Evolutionary conservation across 2,797 vertebrate species (phyloP).

Genomic region (Tapirus indicus): DNA sequence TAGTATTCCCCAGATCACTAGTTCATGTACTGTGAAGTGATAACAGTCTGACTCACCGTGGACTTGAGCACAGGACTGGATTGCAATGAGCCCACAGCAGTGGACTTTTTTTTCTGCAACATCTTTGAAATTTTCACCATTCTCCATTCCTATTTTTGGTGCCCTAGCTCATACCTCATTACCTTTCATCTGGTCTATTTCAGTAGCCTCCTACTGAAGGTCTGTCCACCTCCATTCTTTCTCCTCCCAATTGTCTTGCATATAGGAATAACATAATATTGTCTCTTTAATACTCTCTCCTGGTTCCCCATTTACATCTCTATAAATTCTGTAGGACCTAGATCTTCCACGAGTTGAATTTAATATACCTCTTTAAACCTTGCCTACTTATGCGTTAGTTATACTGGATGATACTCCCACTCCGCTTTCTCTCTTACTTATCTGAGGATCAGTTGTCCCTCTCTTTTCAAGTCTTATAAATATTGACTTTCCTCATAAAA

Average conservation of each 20-base stretch:
- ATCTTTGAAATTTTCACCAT: constrained; percentile 7
- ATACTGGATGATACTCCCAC: accelerated
- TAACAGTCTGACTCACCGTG: not conserved
- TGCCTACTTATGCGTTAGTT: not conserved
- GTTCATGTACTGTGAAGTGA: not conserved
- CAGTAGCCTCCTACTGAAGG: not conserved
- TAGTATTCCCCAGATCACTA: not conserved
- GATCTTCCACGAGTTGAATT: not conserved
- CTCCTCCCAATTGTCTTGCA: not conserved
- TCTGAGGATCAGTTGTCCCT: not conserved
- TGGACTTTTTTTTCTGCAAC: not conserved
- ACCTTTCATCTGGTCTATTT: not conserved
- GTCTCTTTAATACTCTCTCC: not conserved
- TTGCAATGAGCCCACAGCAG: not conserved
- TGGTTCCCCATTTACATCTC: not conserved
- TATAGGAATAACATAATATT: not conserved
- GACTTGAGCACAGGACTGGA: not conserved
- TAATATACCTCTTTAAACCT: not conserved
- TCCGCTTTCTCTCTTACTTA: not conserved
- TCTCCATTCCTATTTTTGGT: not conserved
- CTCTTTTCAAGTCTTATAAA: not conserved
- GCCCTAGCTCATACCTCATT: not conserved
- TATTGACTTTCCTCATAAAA: not conserved
- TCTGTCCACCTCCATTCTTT: not conserved
- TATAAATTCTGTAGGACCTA: not conserved